These are phyloP conservation scores for Terrapene triunguis DNA, from an alignment of 2,113 vertebrate species.

Conservation along the genomic window DNA sequence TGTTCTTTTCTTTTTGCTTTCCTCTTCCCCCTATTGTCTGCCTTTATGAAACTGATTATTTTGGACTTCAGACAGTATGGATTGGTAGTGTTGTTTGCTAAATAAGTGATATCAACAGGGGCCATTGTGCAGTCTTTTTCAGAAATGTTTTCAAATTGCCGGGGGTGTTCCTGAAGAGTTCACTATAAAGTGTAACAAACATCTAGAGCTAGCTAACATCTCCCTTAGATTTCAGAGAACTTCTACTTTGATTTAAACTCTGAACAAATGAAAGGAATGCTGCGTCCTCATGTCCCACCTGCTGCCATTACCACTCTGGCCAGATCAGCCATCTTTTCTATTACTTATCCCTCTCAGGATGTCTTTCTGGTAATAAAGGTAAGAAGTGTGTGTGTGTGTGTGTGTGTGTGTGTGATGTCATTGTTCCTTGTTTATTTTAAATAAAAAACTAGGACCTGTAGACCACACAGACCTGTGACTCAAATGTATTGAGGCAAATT, in stretches of 20 bases:
- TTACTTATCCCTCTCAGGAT: constrained; percentile 97
- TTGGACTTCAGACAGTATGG: background rate
- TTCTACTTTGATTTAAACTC: constrained; percentile 99
- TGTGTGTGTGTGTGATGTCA: background rate
- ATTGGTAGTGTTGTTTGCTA: background rate
- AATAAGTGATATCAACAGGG: background rate
- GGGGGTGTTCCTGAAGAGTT: background rate
- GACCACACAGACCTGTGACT: background rate
- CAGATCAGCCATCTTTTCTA: constrained; percentile 97
- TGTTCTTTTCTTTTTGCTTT: background rate
- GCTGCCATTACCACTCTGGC: constrained; percentile 97
- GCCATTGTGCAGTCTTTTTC: background rate
- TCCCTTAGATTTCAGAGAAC: constrained; percentile 96
- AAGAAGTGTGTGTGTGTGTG: constrained; percentile 10
- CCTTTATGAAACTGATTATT: background rate
- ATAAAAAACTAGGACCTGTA: background rate
- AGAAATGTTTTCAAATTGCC: background rate
- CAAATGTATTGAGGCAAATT: background rate
- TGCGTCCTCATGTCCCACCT: constrained; percentile 93
- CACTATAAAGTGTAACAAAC: fast-evolving
- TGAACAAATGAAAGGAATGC: constrained; percentile 95
- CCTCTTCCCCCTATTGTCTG: no score
- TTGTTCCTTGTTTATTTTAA: background rate
- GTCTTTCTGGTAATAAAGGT: constrained; percentile 99
- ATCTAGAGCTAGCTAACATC: background rate